Base-by-base conservation (phyloP, 2,113 vertebrate species). In the Abramis brama region DNA sequence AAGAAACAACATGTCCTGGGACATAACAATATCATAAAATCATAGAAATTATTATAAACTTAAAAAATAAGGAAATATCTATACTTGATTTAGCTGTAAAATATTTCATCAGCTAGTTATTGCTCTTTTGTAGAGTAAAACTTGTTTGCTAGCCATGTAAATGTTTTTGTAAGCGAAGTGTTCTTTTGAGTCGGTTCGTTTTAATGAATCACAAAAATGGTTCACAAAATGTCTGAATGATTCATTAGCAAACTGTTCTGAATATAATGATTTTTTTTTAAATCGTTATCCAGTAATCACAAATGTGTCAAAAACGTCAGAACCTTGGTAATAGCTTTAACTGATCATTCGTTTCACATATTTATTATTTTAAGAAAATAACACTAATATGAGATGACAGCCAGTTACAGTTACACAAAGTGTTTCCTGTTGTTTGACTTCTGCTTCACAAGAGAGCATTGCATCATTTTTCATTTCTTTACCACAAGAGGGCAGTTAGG, bases 401-500 rank as follows among this genome's bases (percentile, higher is more conserved):
- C 21, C 15, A 33, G 59, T 85, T 68, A 71, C 11, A 30, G 45
- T 85, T 68, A 47, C 7, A 52, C 25, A 76, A 7, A 43, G 36
- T 74, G 39, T 74, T 74, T 25, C 10, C 21, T 47, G 15, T 81
- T 30, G 6, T 13, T 23, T 62, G n/a, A 64, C 0, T 11, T 64
- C 11, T 12, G 12, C n/a, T 30, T 66, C 13, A 30, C 4, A 75
- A 27, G 17, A 13, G 23, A 52, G 25, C 3, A 2, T 77, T 30
- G 6, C 3, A 60, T 6, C 1, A 23, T 21, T n/a, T 33, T 74
- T 27, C 15, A 59, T 6, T n/a, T 55, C 6, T 13, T 10, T 25
- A 50, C 86, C 90, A 89, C 90, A 82, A 83, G 90, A 83, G 88
- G 83, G 86, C 84, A 83, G 43, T 84, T 4, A 57, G 19, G 82